Evolutionary conservation across 2,797 vertebrate species (phyloP).

Genomic region (Sebastes minor): DNA sequence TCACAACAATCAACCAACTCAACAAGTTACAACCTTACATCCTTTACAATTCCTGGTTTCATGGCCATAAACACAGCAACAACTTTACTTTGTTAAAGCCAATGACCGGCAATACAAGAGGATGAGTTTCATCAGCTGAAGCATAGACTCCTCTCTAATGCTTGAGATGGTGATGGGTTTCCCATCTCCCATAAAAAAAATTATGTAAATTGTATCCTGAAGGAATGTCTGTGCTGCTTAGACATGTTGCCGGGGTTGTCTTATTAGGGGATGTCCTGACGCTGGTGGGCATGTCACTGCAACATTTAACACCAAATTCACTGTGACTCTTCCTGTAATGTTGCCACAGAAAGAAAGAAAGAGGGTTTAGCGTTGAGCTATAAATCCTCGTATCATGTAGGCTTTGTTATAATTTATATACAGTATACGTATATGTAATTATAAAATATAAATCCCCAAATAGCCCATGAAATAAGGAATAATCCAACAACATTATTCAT

Average conservation of each 20-base stretch:
- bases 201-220: neutral
- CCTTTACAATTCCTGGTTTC: neutral
- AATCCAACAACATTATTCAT: no score
- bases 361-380: neutral
- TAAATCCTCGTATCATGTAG: neutral
- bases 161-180: neutral
- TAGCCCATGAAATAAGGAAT: no score
- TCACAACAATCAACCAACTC: neutral
- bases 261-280: conserved; percentile 20
- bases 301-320: neutral
- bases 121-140: neutral
- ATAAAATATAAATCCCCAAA: no score
- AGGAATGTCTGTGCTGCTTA: conserved; percentile 26
- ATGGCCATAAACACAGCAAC: neutral
- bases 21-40: neutral
- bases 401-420: no score
- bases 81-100: neutral
- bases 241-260: conserved; percentile 10
- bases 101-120: neutral
- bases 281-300: conserved; percentile 15
- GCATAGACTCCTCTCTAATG: neutral
- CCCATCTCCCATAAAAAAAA: neutral
- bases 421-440: no score
- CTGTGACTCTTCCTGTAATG: neutral
- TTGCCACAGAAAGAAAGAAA: neutral